Percentiles rank a stretch among this genome's conserved stretches.
These are phyloP conservation scores for Discoglossus pictus DNA, from an alignment of 2,797 vertebrate genomes.

Conservation along the genomic window DNA sequence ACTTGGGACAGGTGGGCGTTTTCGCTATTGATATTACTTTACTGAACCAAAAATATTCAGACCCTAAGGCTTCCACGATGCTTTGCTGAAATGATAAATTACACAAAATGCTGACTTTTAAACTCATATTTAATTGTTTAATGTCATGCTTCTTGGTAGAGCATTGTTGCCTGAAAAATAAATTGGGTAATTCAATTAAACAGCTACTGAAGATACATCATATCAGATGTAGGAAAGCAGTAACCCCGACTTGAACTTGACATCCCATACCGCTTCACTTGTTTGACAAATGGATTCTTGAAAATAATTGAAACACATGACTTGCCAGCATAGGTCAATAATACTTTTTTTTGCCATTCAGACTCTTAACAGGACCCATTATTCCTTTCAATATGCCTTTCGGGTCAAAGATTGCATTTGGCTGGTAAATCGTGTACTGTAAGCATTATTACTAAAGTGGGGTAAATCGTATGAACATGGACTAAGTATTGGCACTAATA, in stretches of 20 bases:
- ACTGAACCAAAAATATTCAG: conserved; percentile 52
- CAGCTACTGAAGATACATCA: conserved; percentile 96
- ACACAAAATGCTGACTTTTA: conserved; percentile 90
- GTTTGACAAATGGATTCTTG: conserved; percentile 97
- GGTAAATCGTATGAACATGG: conserved; percentile 80
- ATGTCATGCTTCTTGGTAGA: conserved; percentile 91
- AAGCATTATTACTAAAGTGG: conserved; percentile 88
- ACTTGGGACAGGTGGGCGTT: conserved; percentile 30
- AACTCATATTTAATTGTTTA: conserved; percentile 96
- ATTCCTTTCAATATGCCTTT: conserved; percentile 87
- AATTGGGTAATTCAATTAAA: conserved; percentile 99
- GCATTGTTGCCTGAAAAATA: conserved; percentile 99
- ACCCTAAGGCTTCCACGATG: conserved; percentile 57
- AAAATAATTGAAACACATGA: conserved; percentile 99
- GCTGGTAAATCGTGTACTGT: conserved; percentile 89
- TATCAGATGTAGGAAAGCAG: conserved; percentile 97
- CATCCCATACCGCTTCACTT: conserved; percentile 86
- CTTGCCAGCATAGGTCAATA: conserved; percentile 98
- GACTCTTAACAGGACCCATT: conserved; percentile 94
- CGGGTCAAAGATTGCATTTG: conserved; percentile 89
- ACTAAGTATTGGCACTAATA: conserved; percentile 77
- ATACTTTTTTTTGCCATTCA: conserved; percentile 84
- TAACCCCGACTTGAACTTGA: conserved; percentile 97
- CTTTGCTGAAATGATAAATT: conserved; percentile 79
- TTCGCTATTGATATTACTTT: conserved; percentile 51